Conservation (phyloP, 2,888 invertebrate species). For the Ferdinandea cuprea region DNA sequence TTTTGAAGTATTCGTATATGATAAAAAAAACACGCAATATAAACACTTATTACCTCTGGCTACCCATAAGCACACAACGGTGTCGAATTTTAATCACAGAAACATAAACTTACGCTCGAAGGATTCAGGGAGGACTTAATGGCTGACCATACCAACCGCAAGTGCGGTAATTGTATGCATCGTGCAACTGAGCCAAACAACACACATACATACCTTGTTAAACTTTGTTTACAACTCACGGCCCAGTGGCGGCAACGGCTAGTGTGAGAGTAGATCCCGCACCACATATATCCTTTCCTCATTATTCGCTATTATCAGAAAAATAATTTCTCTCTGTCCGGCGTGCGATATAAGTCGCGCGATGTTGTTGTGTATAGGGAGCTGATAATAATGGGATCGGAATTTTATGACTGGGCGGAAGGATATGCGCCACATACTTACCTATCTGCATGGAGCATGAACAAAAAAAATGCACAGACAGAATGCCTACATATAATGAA, state of each 20-base stretch:
- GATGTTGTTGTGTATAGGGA: neutral
- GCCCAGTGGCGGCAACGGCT: neutral
- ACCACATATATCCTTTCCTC: constrained; percentile 13
- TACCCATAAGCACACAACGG: neutral
- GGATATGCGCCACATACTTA: neutral
- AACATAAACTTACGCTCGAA: constrained; percentile 13
- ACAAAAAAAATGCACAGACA: neutral
- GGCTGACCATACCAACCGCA: neutral
- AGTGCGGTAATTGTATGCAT: neutral
- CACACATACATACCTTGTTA: constrained; percentile 2
- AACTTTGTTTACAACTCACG: constrained; percentile 14
- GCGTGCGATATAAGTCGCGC: neutral
- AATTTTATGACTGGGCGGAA: constrained; percentile 7
- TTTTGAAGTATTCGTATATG: constrained; percentile 2
- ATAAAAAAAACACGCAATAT: constrained; percentile 2
- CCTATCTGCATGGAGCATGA: constrained; percentile 25
- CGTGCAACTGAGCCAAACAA: neutral
- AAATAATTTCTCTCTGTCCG: neutral
- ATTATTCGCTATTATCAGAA: constrained; percentile 13
- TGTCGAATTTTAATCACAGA: constrained; percentile 61
- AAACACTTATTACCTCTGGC: constrained; percentile 44
- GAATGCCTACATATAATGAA: constrained; percentile 39
- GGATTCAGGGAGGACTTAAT: constrained; percentile 6
- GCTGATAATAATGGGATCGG: neutral
- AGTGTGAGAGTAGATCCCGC: neutral